A percentile compares a stretch with the other conserved stretches of the same genome.
phyloP scores from a whole-genome alignment of 1,140 invertebrate species.

The Zaprionus africanus region DNA sequence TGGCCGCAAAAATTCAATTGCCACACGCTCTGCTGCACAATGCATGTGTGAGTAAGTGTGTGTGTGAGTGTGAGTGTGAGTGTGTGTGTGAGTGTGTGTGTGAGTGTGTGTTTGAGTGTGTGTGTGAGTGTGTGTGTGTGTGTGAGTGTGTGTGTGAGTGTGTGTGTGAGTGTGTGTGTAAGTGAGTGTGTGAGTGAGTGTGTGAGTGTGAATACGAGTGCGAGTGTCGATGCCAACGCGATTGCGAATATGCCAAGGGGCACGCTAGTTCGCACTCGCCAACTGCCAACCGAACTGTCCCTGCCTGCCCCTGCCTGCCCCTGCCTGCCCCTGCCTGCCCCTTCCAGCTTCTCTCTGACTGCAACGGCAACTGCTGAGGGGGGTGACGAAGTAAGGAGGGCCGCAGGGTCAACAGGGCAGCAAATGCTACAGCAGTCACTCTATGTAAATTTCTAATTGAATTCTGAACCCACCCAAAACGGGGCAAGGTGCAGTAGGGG shows the following conservation, averaged over 20 bases:
- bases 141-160: neutral
- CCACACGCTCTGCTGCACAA: constrained; percentile 47
- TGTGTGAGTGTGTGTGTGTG: neutral
- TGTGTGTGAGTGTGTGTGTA: neutral
- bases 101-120: no score
- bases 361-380: neutral
- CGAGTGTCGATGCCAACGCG: constrained; percentile 12
- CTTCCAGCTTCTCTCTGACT: neutral
- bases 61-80: neutral
- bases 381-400: neutral
- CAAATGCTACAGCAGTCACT: constrained; percentile 22
- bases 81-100: no score
- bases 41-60: constrained; percentile 6
- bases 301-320: neutral
- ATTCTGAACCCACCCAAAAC: neutral
- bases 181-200: neutral
- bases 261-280: constrained; percentile 18
- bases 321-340: rapidly evolving
- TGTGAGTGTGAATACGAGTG: constrained; percentile 2
- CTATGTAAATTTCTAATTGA: constrained; percentile 53
- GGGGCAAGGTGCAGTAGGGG: neutral
- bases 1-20: constrained; percentile 52
- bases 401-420: neutral
- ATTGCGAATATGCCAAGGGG: constrained; percentile 13
- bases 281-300: neutral